A percentile compares a stretch with the other conserved stretches of the same genome.
Conservation (phyloP, 2,797 vertebrate genomes). For the Enteromius viviparus region DNA sequence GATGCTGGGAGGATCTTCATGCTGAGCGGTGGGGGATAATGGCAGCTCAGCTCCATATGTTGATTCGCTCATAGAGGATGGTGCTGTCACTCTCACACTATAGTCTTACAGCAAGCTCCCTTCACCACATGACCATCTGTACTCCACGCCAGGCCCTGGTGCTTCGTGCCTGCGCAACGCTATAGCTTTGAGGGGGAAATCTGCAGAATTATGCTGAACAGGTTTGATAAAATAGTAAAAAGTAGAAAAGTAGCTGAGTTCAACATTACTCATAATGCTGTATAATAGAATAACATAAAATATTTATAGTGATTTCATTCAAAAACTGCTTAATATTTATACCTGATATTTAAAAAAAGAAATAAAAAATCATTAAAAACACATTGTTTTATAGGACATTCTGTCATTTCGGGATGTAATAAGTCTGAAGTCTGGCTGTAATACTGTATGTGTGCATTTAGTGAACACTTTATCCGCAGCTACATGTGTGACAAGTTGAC, state of each 20-base stretch:
- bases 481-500: neutral
- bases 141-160: neutral
- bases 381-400: neutral
- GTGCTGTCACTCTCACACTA: conserved; percentile 15
- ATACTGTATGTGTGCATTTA: neutral
- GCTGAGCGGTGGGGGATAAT: conserved; percentile 26
- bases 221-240: neutral
- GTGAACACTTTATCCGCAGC: neutral
- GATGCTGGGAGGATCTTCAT: conserved; percentile 27
- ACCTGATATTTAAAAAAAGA: neutral
- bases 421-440: too few relatives aligned
- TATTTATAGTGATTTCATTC: neutral
- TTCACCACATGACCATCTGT: conserved; percentile 63
- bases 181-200: neutral
- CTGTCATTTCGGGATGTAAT: neutral
- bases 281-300: neutral
- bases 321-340: neutral
- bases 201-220: neutral
- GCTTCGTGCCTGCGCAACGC: neutral
- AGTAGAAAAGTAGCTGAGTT: neutral
- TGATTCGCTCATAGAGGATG: conserved; percentile 12
- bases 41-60: conserved; percentile 55
- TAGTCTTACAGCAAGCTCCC: conserved; percentile 31
- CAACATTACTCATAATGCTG: neutral
- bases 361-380: too few relatives aligned